A percentile compares a stretch with the other conserved stretches of the same genome.
Conservation (phyloP, 2,797 vertebrate genomes). For the Dryobates pubescens region DNA sequence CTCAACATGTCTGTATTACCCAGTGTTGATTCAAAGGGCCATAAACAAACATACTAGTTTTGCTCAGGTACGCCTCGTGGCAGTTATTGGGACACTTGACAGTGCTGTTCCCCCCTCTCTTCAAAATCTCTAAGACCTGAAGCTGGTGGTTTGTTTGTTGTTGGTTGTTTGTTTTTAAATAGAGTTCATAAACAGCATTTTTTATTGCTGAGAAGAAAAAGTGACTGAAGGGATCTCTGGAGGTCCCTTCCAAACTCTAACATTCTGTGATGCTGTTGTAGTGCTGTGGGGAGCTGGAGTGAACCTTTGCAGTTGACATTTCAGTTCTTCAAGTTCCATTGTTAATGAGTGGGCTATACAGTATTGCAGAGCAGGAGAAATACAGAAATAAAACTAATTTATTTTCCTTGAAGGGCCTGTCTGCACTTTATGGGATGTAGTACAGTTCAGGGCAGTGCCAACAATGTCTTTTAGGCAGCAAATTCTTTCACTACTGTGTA, state of each 20-base stretch:
- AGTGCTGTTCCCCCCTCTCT: neutral
- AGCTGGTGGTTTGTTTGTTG: neutral
- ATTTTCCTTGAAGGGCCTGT: slow-evolving; percentile 12
- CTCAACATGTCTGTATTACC: slow-evolving; percentile 4
- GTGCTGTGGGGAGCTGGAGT: neutral
- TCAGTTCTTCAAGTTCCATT: neutral
- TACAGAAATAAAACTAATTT: neutral
- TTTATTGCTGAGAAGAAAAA: neutral
- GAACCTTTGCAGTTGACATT: neutral
- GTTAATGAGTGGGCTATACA: neutral
- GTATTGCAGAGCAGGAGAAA: neutral
- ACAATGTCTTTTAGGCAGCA: slow-evolving; percentile 22
- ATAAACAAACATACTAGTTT: neutral
- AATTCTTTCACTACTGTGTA: slow-evolving; percentile 56
- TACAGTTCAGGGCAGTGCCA: neutral
- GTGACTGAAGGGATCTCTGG: neutral
- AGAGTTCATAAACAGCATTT: neutral
- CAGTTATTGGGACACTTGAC: neutral
- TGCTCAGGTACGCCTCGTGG: neutral
- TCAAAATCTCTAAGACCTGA: neutral
- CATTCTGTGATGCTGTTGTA: too few relatives aligned
- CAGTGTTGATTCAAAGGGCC: slow-evolving; percentile 11
- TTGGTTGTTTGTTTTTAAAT: neutral
- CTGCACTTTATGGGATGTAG: neutral
- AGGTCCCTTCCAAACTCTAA: too few relatives aligned